phyloP scores from a whole-genome alignment of 2,113 vertebrate genomes.

The Psilopogon haemacephalus region DNA sequence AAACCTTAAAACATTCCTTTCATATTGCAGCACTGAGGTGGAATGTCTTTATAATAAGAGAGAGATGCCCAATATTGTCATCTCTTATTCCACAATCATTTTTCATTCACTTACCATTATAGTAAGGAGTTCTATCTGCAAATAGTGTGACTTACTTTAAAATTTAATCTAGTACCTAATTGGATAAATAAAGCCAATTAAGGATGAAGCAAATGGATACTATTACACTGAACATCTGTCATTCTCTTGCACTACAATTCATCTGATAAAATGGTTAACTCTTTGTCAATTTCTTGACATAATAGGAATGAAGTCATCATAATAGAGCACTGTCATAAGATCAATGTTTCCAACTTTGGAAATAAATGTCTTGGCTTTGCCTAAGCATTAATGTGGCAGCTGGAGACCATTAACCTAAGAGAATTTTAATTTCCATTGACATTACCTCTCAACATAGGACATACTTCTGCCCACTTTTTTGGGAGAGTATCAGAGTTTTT shows the following conservation, averaged over 20 bases:
- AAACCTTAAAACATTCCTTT: conserved; percentile 50
- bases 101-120: conserved; percentile 14
- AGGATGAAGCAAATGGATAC: not conserved
- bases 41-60: conserved; percentile 56
- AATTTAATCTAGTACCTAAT: not conserved
- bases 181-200: conserved; percentile 41
- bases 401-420: conserved; percentile 66
- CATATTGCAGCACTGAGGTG: conserved; percentile 22
- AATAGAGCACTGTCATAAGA: conserved; percentile 54
- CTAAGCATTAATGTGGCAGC: conserved; percentile 70
- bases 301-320: conserved; percentile 53
- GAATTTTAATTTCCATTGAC: conserved; percentile 59
- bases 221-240: conserved; percentile 15
- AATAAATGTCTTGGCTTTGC: conserved; percentile 70
- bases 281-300: conserved; percentile 52
- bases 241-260: not conserved
- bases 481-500: not conserved
- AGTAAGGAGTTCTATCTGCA: not conserved
- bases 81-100: not conserved
- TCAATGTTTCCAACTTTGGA: conserved; percentile 63
- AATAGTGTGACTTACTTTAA: not conserved
- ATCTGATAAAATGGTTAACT: conserved; percentile 36
- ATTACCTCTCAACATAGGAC: conserved; percentile 55
- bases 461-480: not conserved
- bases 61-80: conserved; percentile 35